phyloP scores from a whole-genome alignment of 2,888 invertebrate genomes.

The Volucella zonaria region DNA sequence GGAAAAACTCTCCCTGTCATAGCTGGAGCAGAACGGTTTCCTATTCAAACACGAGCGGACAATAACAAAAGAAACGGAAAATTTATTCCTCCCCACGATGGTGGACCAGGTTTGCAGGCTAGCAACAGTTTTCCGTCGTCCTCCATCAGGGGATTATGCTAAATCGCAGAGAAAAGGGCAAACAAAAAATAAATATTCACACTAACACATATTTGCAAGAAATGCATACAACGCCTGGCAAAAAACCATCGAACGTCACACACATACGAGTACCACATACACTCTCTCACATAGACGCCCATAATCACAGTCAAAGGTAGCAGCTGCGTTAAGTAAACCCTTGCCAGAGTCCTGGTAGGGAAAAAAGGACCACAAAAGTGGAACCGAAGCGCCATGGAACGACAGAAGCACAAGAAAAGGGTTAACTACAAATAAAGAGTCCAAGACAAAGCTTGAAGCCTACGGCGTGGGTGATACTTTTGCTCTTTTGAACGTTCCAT shows the following conservation, averaged over 20 bases:
- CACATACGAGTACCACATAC: neutral
- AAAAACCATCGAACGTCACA: conserved; percentile 30
- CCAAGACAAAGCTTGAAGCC: conserved; percentile 55
- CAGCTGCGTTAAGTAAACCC: conserved; percentile 24
- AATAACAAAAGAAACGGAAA: conserved; percentile 63
- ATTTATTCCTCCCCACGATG: conserved; percentile 55
- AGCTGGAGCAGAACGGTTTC: conserved; percentile 43
- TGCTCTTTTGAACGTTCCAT: conserved; percentile 61
- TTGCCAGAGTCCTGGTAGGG: neutral
- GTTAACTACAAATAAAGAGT: conserved; percentile 62
- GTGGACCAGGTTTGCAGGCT: conserved; percentile 41
- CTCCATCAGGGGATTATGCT: conserved; percentile 28
- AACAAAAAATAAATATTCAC: conserved; percentile 20
- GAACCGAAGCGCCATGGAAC: neutral
- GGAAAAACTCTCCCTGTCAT: conserved; percentile 46
- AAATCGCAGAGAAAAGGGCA: conserved; percentile 11
- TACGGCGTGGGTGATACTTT: conserved; percentile 50
- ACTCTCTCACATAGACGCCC: neutral
- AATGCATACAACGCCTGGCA: conserved; percentile 58
- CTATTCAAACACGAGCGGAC: conserved; percentile 56
- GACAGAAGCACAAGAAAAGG: conserved; percentile 48
- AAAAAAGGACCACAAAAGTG: neutral
- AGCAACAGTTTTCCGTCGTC: conserved; percentile 51
- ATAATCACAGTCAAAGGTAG: neutral
- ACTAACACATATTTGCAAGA: conserved; percentile 15